These are phyloP conservation scores for Archips xylosteana DNA, from an alignment of 2,888 invertebrate species.

Conservation along the genomic window DNA sequence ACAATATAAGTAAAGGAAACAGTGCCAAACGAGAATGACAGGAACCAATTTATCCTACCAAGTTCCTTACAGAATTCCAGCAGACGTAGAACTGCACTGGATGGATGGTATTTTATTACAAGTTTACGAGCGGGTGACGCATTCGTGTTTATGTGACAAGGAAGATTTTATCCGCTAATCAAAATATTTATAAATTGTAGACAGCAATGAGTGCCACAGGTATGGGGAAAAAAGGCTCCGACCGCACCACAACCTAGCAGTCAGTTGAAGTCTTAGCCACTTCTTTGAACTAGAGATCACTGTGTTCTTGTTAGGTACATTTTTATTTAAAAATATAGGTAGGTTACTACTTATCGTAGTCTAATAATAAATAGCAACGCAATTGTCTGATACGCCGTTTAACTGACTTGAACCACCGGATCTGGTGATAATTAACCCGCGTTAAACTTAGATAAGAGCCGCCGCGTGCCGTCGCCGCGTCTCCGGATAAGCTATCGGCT, in stretches of 20 bases:
- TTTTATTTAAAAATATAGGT: not conserved
- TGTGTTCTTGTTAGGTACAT: not conserved
- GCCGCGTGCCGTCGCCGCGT: not conserved
- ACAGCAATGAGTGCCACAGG: not conserved
- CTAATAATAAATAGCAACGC: not conserved
- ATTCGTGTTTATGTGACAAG: too few species aligned
- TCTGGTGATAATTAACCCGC: constrained; percentile 2
- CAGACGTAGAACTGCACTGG: too few species aligned
- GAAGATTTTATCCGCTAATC: too few species aligned
- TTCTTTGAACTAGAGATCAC: not conserved
- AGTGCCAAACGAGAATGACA: too few species aligned
- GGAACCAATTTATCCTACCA: too few species aligned
- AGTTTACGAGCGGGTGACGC: too few species aligned
- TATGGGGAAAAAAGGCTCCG: not conserved
- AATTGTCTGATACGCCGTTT: not conserved
- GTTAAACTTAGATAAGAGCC: not conserved
- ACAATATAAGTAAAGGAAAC: too few species aligned
- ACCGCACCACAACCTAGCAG: not conserved
- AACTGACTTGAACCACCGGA: constrained; percentile 3
- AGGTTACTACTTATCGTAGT: not conserved
- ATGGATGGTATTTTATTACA: too few species aligned
- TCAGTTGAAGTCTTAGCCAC: not conserved
- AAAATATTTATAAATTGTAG: too few species aligned
- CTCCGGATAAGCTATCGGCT: constrained; percentile 2
- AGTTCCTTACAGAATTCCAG: too few species aligned